Percentiles rank a stretch among this genome's conserved stretches.
These are phyloP conservation scores for Sycophila sp. DNA, from an alignment of 1,140 invertebrate genomes.

Conservation along the genomic window DNA sequence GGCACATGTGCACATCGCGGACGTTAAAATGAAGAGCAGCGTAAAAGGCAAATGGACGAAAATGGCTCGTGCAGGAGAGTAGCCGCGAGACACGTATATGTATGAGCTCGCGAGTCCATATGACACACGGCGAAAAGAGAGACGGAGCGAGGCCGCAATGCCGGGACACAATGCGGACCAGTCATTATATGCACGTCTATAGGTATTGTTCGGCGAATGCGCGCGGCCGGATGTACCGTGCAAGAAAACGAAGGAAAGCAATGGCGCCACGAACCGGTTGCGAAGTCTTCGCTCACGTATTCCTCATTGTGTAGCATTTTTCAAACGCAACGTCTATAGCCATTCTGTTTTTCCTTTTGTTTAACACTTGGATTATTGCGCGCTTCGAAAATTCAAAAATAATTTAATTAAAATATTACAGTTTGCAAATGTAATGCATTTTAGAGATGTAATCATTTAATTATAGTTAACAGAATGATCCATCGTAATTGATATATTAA, in stretches of 20 bases:
- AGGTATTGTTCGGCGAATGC: conserved; percentile 49
- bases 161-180: conserved; percentile 46
- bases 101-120: conserved; percentile 6
- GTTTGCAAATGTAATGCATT: too few species aligned
- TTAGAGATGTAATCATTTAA: too few species aligned
- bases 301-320: conserved; percentile 28
- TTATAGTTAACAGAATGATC: too few species aligned
- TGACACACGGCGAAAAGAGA: not conserved
- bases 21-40: too few species aligned
- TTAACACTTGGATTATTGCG: not conserved
- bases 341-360: conserved; percentile 7
- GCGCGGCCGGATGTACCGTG: conserved; percentile 42
- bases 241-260: conserved; percentile 46
- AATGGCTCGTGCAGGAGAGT: too few species aligned
- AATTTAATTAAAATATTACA: too few species aligned
- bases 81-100: not conserved
- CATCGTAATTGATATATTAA: too few species aligned
- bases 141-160: conserved; percentile 5
- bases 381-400: not conserved
- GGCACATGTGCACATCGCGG: too few species aligned
- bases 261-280: conserved; percentile 48
- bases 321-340: conserved; percentile 18
- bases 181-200: conserved; percentile 52
- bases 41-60: too few species aligned
- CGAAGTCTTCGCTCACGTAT: conserved; percentile 20